Conservation (phyloP, 2,888 invertebrate species). For the Dinocampus coccinellae region DNA sequence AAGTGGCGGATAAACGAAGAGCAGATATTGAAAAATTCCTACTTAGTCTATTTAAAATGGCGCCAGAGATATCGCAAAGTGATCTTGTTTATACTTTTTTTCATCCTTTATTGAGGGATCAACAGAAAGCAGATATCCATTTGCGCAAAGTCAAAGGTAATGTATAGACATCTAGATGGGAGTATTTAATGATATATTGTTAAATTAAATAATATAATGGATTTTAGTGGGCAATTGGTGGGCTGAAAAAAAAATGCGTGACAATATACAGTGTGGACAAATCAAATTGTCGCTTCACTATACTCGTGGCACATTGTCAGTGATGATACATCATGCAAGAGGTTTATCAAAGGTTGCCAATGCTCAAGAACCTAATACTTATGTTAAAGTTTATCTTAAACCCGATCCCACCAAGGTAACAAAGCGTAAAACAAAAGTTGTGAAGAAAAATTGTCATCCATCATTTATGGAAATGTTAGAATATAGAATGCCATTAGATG, state of each 20-base stretch:
- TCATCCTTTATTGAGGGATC: constrained; percentile 94
- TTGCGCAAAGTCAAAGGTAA: constrained; percentile 83
- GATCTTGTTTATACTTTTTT: constrained; percentile 99
- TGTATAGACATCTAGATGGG: neutral
- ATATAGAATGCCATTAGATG: constrained; percentile 87
- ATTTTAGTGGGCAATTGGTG: constrained; percentile 66
- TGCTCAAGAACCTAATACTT: constrained; percentile 88
- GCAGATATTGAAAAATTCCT: constrained; percentile 91
- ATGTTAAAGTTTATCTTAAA: constrained; percentile 92
- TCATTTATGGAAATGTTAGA: constrained; percentile 98
- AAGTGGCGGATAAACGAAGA: constrained; percentile 94
- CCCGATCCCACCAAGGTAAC: constrained; percentile 94
- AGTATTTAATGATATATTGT: neutral
- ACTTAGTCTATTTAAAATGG: constrained; percentile 85
- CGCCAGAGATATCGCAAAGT: constrained; percentile 94
- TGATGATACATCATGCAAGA: constrained; percentile 92
- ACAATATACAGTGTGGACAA: constrained; percentile 75
- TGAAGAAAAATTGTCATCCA: constrained; percentile 92
- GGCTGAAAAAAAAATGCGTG: constrained; percentile 62
- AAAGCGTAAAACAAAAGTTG: constrained; percentile 95
- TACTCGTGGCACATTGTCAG: constrained; percentile 79
- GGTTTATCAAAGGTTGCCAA: constrained; percentile 85
- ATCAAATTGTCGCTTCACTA: constrained; percentile 85
- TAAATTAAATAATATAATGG: neutral
- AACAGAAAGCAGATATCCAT: constrained; percentile 88